These are phyloP conservation scores for Graptemys geographica DNA, from an alignment of 2,797 vertebrate genomes.

Conservation along the genomic window DNA sequence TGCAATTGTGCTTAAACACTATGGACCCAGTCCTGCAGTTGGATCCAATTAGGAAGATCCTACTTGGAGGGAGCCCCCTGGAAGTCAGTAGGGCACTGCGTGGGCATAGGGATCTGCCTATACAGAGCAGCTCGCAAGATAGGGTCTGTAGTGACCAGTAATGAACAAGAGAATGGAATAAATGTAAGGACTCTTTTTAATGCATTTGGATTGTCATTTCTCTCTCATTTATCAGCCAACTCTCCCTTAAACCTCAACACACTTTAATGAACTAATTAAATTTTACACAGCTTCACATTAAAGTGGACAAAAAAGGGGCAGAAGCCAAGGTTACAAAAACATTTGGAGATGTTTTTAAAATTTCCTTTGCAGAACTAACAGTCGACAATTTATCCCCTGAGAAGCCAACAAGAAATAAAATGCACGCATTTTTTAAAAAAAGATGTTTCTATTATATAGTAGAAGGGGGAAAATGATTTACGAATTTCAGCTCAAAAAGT, in stretches of 20 bases:
- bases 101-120: background rate
- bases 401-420: constrained; percentile 7
- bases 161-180: constrained; percentile 5
- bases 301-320: background rate
- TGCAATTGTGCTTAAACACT: rapidly evolving
- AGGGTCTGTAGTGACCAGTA: background rate
- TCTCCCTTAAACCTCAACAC: background rate
- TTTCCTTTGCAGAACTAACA: background rate
- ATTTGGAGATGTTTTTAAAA: background rate
- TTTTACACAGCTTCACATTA: background rate
- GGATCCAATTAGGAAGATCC: background rate
- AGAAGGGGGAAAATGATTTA: background rate
- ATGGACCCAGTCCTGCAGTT: background rate
- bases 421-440: background rate
- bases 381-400: background rate
- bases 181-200: constrained; percentile 30
- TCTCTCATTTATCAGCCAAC: constrained; percentile 19
- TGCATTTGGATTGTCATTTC: constrained; percentile 39
- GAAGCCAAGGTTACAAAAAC: background rate
- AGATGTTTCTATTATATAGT: background rate
- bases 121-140: background rate
- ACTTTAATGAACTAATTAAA: background rate
- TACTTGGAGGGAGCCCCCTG: background rate
- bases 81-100: background rate
- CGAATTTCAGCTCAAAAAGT: constrained; percentile 16